phyloP scores from a whole-genome alignment of 2,888 invertebrate genomes.

The Rhyacophila evoluta region DNA sequence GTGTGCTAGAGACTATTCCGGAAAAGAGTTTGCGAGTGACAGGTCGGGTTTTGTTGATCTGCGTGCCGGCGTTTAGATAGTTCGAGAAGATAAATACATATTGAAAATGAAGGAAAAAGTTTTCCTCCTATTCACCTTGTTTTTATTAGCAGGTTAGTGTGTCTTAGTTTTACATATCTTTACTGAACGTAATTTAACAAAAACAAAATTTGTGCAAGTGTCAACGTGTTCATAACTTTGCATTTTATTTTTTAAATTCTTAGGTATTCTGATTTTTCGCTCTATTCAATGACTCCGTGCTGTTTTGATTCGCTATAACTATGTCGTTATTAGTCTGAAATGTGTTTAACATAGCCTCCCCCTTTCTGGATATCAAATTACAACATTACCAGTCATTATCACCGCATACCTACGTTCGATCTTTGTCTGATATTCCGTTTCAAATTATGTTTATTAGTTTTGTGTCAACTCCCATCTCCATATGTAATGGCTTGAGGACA shows the following conservation, averaged over 20 bases:
- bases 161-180: neutral
- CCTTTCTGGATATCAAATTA: neutral
- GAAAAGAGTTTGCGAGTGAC: neutral
- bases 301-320: too few species aligned
- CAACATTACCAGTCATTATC: neutral
- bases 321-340: too few species aligned
- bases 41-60: conserved; percentile 5
- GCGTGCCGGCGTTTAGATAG: neutral
- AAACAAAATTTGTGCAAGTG: conserved; percentile 39
- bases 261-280: too few species aligned
- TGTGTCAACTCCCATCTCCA: too few species aligned
- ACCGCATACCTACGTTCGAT: neutral
- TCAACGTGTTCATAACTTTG: conserved; percentile 11
- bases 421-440: conserved; percentile 27
- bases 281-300: too few species aligned
- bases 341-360: neutral
- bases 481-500: too few species aligned
- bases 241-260: neutral
- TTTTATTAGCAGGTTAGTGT: conserved; percentile 64
- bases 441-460: too few species aligned
- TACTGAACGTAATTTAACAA: conserved; percentile 15
- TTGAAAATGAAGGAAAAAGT: conserved; percentile 63
- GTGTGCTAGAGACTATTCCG: neutral
- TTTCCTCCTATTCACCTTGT: conserved; percentile 61
- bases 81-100: neutral